Conservation (phyloP, 2,113 vertebrate genomes). For the Tragelaphus buxtoni region DNA sequence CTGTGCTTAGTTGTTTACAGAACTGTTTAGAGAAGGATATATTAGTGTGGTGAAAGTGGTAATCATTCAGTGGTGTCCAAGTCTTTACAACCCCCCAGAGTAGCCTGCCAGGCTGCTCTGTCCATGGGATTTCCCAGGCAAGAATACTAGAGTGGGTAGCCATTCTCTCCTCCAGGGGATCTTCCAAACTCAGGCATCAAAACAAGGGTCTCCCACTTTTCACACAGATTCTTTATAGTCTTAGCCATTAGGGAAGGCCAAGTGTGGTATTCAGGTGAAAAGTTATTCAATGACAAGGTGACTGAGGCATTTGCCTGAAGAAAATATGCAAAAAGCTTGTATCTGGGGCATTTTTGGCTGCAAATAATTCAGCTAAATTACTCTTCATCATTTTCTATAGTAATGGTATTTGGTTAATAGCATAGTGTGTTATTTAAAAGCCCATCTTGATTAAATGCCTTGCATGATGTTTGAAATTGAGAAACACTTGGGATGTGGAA, state of each 20-base stretch:
- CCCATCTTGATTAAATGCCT: conserved; percentile 63
- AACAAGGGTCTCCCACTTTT: background rate
- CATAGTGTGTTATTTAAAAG: conserved; percentile 9
- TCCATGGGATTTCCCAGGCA: background rate
- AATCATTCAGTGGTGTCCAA: background rate
- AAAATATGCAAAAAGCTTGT: background rate
- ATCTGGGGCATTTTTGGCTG: conserved; percentile 46
- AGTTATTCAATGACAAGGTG: conserved; percentile 58
- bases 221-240: background rate
- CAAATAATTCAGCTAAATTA: conserved; percentile 64
- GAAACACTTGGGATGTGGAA: background rate
- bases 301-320: conserved; percentile 51
- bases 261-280: background rate
- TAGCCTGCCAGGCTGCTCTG: background rate
- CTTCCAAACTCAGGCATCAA: background rate
- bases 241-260: background rate
- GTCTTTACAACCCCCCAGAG: background rate
- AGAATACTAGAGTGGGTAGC: background rate
- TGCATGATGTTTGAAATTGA: conserved; percentile 38
- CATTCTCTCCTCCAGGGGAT: background rate
- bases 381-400: conserved; percentile 35
- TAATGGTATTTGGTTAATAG: conserved; percentile 60
- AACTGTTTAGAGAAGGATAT: background rate
- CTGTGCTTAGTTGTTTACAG: conserved; percentile 1
- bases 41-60: background rate